Base-by-base conservation (phyloP, 1,140 invertebrate species). In the Eubasilissa regina region DNA sequence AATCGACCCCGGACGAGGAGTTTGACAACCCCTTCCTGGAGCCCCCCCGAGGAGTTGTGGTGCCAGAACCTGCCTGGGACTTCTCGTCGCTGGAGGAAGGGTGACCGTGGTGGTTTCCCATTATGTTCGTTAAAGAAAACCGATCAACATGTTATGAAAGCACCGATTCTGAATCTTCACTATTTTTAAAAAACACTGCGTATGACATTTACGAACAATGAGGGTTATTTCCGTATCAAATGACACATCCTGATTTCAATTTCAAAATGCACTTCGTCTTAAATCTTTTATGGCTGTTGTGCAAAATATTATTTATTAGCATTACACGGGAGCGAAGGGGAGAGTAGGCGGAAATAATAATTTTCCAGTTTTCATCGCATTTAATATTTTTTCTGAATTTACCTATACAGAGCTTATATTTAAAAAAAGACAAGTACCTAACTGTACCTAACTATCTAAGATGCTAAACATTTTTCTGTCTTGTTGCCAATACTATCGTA, bases 1-100 rank as follows among this genome's bases (percentile, higher is more conserved):
- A 87, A 83, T 93, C 92, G 7, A 88, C 89, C 17, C 89, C 91
- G 7, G 92, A 93, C 10, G 91, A 88, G 44, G 91, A 91, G 77
- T 91, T 87, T 12, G 89, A 87, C 35, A 90, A 85, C 10, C 89
- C 89, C 76, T 88, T 87, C 74, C 88, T 86, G 3, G 87, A 89
- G 8, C 85, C 86, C 68, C 78, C 84, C 21, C 88, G 84, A 35
- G 86, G 87, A n/a, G 86, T 87, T 58, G 85, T 87, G 13, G 84
- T 77, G 10, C 87, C 87, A 64, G 86, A 88, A n/a, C 86, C 86
- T 55, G 81, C 82, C 58, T 80, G 80, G 13, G 85, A 85, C 13
- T 79, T 84, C 43, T 84, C 84, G 48, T 82, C 80, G 78, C 86
- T 85, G 35, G 86, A 84, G 12, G 80, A 81, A 0, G 84, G 83